Conservation (phyloP, 2,797 vertebrate species). For the Urocyon cinereoargenteus region DNA sequence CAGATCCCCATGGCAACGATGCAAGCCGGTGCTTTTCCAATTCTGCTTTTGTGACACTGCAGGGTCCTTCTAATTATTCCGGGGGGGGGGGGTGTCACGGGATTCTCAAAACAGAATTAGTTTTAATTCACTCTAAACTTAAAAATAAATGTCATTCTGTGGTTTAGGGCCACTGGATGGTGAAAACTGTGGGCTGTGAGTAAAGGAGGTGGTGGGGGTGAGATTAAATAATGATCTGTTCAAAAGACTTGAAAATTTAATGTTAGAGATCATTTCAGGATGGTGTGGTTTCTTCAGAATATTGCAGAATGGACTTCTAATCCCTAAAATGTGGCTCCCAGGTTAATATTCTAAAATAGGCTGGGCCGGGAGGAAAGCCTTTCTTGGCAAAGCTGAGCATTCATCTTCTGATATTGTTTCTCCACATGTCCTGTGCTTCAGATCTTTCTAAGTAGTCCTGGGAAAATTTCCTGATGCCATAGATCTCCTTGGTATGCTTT, state of each 20-base stretch:
- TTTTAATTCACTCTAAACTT: slow-evolving; percentile 71
- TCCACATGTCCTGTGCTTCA: background rate
- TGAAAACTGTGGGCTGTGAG: background rate
- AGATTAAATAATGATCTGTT: slow-evolving; percentile 32
- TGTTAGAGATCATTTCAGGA: slow-evolving; percentile 7
- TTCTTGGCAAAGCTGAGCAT: background rate
- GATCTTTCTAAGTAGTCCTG: background rate
- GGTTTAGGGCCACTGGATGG: background rate
- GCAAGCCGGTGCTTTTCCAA: slow-evolving; percentile 54
- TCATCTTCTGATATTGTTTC: background rate
- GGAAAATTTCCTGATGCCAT: background rate
- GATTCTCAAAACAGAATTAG: slow-evolving; percentile 70
- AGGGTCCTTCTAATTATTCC: slow-evolving; percentile 73
- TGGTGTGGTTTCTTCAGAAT: background rate
- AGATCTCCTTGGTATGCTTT: background rate
- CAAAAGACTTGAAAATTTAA: background rate
- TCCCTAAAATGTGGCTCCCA: background rate
- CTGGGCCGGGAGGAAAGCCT: background rate
- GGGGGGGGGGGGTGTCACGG: slow-evolving; percentile 37
- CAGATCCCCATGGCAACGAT: slow-evolving; percentile 76
- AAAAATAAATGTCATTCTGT: slow-evolving; percentile 63
- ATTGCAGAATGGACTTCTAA: background rate
- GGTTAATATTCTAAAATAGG: background rate
- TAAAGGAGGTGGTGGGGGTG: background rate
- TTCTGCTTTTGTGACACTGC: slow-evolving; percentile 64